Evolutionary conservation across 2,797 vertebrate species (phyloP).

Genomic region (Onychomys torridus): DNA sequence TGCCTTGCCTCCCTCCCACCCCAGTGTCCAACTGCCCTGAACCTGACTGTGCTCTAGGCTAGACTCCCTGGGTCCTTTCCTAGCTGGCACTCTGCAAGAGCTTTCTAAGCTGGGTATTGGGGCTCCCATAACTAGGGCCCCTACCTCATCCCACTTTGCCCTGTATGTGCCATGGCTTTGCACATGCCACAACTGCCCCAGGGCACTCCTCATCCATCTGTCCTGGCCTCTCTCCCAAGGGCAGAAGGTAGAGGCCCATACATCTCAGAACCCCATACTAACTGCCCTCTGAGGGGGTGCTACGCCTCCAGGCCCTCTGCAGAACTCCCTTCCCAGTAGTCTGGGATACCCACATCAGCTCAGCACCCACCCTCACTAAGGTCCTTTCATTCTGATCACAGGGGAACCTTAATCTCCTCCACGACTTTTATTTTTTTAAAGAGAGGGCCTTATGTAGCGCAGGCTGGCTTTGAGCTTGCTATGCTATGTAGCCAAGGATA

Average conservation of each 20-base stretch:
- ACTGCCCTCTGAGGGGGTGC: neutral
- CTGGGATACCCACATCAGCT: neutral
- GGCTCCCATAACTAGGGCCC: neutral
- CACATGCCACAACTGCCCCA: fast-evolving
- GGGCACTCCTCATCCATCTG: neutral
- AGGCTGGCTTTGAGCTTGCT: neutral
- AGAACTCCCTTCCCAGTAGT: neutral
- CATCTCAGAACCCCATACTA: fast-evolving
- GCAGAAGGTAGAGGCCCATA: fast-evolving
- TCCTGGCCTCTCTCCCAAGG: neutral
- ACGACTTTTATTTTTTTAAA: neutral
- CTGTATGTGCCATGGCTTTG: neutral
- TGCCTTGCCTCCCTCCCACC: too few species aligned
- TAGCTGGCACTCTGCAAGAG: too few species aligned
- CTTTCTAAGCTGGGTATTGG: neutral
- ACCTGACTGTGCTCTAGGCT: neutral
- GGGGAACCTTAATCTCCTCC: neutral
- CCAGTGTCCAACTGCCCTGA: neutral
- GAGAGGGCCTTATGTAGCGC: neutral
- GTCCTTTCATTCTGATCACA: neutral
- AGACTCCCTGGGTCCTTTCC: neutral
- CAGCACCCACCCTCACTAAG: fast-evolving
- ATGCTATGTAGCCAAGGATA: neutral
- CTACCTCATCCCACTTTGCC: neutral
- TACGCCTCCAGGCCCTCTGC: neutral